phyloP scores from a whole-genome alignment of 1,140 invertebrate genomes.

The Ectropis grisescens region DNA sequence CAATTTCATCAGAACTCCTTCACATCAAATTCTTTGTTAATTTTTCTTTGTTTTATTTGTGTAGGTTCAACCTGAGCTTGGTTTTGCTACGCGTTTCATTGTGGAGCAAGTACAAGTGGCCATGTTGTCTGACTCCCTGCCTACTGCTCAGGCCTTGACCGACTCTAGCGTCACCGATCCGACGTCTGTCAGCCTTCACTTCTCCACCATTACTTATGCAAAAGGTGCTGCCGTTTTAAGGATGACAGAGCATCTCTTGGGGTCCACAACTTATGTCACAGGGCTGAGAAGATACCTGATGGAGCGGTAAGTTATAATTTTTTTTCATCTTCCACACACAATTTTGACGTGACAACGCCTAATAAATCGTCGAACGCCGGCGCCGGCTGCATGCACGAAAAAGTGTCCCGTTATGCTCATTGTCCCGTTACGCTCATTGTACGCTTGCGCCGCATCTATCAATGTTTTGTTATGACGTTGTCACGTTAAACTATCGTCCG shows the following conservation, averaged over 20 bases:
- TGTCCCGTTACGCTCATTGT: too few relatives aligned
- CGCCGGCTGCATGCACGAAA: too few relatives aligned
- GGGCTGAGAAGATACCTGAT: constrained; percentile 74
- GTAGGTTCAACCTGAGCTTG: constrained; percentile 51
- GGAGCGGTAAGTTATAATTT: constrained; percentile 57
- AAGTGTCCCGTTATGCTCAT: too few relatives aligned
- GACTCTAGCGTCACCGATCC: constrained; percentile 58
- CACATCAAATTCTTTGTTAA: not conserved
- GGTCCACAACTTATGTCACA: constrained; percentile 72
- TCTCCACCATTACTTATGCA: constrained; percentile 73
- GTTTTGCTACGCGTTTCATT: constrained; percentile 69
- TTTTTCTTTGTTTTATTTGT: not conserved
- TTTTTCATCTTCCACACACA: too few relatives aligned
- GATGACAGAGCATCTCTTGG: constrained; percentile 80
- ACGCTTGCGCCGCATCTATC: too few relatives aligned
- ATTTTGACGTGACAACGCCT: too few relatives aligned
- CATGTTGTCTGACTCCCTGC: constrained; percentile 75
- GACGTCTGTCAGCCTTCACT: constrained; percentile 64
- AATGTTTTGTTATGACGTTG: too few relatives aligned
- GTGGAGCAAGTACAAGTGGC: constrained; percentile 74
- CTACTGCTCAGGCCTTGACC: constrained; percentile 74
- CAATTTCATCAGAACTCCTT: too few relatives aligned
- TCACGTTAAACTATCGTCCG: too few relatives aligned
- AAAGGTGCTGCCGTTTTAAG: constrained; percentile 80
- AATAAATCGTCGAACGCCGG: too few relatives aligned